These are phyloP conservation scores for Rhabdophis nuchalis DNA, from an alignment of 2,797 vertebrate genomes.

Conservation along the genomic window DNA sequence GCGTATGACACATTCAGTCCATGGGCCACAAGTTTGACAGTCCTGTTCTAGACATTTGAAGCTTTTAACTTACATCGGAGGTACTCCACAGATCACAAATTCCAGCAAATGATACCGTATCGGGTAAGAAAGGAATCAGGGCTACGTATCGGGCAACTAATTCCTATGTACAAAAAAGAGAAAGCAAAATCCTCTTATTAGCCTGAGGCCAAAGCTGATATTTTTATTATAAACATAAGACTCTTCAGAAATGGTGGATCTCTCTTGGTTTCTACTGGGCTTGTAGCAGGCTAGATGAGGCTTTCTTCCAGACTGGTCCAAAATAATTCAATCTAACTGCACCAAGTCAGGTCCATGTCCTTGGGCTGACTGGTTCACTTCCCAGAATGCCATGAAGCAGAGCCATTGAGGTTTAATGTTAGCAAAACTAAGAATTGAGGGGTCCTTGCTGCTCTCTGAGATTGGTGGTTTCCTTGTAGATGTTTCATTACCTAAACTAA, in stretches of 20 bases:
- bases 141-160: slow-evolving; percentile 86
- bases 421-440: neutral
- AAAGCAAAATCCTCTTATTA: neutral
- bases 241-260: neutral
- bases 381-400: too few species aligned
- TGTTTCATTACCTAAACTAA: neutral
- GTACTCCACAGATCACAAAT: slow-evolving; percentile 93
- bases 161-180: slow-evolving; percentile 70
- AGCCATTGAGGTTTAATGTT: neutral
- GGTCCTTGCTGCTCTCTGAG: neutral
- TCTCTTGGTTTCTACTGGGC: neutral
- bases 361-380: neutral
- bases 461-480: neutral
- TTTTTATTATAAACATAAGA: neutral
- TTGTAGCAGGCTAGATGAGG: neutral
- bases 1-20: fast-evolving
- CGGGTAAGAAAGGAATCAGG: slow-evolving; percentile 89
- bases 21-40: too few species aligned
- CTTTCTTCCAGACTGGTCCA: neutral
- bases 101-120: slow-evolving; percentile 86
- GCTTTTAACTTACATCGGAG: slow-evolving; percentile 83
- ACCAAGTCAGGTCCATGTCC: neutral
- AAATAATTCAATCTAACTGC: neutral
- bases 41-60: neutral
- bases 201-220: neutral